phyloP scores from a whole-genome alignment of 2,113 vertebrate genomes.

The Malurus melanocephalus region DNA sequence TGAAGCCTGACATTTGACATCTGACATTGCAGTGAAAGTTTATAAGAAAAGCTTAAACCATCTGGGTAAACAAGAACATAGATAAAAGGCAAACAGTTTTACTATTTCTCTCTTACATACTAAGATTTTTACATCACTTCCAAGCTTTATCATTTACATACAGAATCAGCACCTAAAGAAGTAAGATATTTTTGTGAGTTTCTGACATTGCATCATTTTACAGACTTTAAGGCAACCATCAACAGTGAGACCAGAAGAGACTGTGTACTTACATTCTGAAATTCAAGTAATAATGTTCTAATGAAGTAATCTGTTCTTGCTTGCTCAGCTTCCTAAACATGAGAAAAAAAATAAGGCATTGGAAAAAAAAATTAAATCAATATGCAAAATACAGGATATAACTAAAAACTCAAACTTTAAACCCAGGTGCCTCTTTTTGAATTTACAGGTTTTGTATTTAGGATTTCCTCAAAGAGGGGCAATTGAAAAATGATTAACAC shows the following conservation, averaged over 20 bases:
- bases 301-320: conserved; percentile 91
- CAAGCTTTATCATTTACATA: background rate
- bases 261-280: conserved; percentile 85
- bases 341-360: conserved; percentile 23
- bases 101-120: background rate
- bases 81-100: background rate
- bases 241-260: background rate
- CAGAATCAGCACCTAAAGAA: background rate
- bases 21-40: background rate
- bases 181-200: background rate
- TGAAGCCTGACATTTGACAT: background rate
- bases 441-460: background rate
- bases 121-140: background rate
- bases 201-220: background rate
- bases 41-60: background rate
- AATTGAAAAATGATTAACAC: background rate
- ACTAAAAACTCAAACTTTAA: background rate
- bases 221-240: background rate
- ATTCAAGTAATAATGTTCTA: conserved; percentile 86
- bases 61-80: background rate
- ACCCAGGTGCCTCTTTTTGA: background rate
- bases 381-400: background rate
- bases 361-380: background rate
- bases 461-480: background rate
- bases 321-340: conserved; percentile 88